phyloP scores from a whole-genome alignment of 1,140 invertebrate genomes.

The Macrotrachela quadricornifera region DNA sequence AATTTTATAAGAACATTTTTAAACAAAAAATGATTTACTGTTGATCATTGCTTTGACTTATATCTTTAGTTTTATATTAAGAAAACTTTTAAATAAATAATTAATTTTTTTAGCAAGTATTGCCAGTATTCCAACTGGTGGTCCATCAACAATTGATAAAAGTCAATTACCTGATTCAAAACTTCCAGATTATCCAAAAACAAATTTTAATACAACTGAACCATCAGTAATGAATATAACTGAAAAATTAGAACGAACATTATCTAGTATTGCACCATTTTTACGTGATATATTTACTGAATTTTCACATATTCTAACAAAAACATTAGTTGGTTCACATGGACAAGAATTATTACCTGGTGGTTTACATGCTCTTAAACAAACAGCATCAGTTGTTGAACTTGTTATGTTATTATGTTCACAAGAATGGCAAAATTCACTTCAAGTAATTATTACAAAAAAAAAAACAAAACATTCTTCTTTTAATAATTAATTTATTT shows the following conservation, averaged over 20 bases:
- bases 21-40: too few relatives aligned
- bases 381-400: conserved; percentile 79
- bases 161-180: conserved; percentile 14
- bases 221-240: conserved; percentile 24
- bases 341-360: conserved; percentile 95
- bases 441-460: conserved; percentile 39
- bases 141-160: conserved; percentile 15
- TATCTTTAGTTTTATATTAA: too few relatives aligned
- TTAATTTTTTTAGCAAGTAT: not conserved
- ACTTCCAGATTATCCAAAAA: conserved; percentile 8
- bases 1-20: too few relatives aligned
- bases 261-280: conserved; percentile 81
- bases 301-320: conserved; percentile 89
- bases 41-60: too few relatives aligned
- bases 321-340: conserved; percentile 89
- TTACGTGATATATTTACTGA: conserved; percentile 93
- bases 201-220: not conserved
- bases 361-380: conserved; percentile 43
- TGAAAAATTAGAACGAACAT: conserved; percentile 62
- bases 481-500: too few relatives aligned
- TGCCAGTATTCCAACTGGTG: conserved; percentile 6
- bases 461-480: too few relatives aligned
- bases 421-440: conserved; percentile 97
- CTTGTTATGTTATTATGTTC: conserved; percentile 95
- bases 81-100: not conserved